Conservation (phyloP, 1,140 invertebrate genomes). For the Macrocentrus cingulum region DNA sequence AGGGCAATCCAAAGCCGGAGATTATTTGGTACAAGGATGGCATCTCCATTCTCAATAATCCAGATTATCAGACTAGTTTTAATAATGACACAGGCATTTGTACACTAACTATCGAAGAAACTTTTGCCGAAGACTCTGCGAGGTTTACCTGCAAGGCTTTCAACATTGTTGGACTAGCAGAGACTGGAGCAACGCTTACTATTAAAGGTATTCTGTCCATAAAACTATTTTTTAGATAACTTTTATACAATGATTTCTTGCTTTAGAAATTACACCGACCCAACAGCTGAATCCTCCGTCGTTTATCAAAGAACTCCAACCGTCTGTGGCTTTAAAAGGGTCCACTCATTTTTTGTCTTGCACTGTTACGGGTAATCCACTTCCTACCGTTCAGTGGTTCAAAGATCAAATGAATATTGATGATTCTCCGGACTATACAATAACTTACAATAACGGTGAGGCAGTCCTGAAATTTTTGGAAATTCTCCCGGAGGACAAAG, state of each 20-base stretch:
- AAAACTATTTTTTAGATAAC: constrained; percentile 1
- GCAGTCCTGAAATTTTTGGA: constrained; percentile 66
- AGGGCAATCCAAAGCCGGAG: constrained; percentile 62
- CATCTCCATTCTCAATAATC: constrained; percentile 67
- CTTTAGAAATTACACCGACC: constrained; percentile 67
- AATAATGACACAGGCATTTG: constrained; percentile 59
- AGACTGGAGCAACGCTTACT: constrained; percentile 72
- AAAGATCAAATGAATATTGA: constrained; percentile 75
- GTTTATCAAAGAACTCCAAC: constrained; percentile 67
- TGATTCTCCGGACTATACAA: constrained; percentile 70
- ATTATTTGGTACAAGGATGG: constrained; percentile 75
- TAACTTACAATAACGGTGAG: constrained; percentile 68
- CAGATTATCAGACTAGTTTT: constrained; percentile 67
- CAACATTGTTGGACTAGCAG: constrained; percentile 69
- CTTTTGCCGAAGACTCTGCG: constrained; percentile 81
- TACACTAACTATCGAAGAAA: constrained; percentile 74
- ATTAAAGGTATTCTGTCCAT: constrained; percentile 66
- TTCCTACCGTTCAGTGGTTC: constrained; percentile 79
- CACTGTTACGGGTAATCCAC: constrained; percentile 71
- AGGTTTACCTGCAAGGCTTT: constrained; percentile 73
- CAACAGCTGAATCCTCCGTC: constrained; percentile 67
- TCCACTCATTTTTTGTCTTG: constrained; percentile 69
- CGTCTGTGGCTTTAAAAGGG: constrained; percentile 68
- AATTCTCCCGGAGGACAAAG: constrained; percentile 63
- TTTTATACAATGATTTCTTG: constrained; percentile 22